Evolutionary conservation across 2,113 vertebrate species (phyloP), one percentile per base, ranked within the genome.

Genomic region (Gasterosteus aculeatus): DNA sequence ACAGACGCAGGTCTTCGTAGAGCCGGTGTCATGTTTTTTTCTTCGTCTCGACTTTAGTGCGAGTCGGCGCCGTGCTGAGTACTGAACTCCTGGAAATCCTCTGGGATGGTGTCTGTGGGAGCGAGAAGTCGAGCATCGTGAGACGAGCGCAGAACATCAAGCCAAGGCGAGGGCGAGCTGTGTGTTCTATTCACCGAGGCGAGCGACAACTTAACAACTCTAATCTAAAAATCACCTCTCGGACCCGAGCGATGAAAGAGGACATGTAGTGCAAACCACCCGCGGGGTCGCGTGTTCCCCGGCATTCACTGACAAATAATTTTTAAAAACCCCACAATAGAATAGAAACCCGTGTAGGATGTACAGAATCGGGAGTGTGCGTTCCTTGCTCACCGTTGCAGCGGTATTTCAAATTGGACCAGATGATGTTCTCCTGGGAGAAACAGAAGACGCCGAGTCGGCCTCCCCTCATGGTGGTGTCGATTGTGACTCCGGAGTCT

Each of bases 371-470:
- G 5, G 26, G 35, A 53, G 7, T 35, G 35, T 38, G 39, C 22
- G 22, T 31, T 41, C 2, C 14, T 18, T 60, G 10, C 10, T 95
- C 92, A 99, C 98, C 98, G 22, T 99, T 99, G 92, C 98, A 99
- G 88, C 97, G 98, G 10, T 99, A 99, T 81, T 97, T 98, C 84
- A 99, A 90, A 90, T 99, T 98, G 86, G 98, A 99, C 98, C 98
- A 99, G 92, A 99, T 99, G 85, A 99, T 99, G 90, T 99, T 99
- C 95, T 99, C 98, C 86, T 99, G 98, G 73, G 98, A 99, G 95
- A 99, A 99, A 83, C 98, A 99, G 95, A 99, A 99, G 72, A 99
- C 98, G 0, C 98, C 98, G 8, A 99, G 95, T 63, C 98, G 93
- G 73, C 98, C 98, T 84, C 98, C 98, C 82, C 98, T 95, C 98